Base-by-base conservation (phyloP, 2,113 vertebrate genomes). In the Mionectes macconnelli region DNA sequence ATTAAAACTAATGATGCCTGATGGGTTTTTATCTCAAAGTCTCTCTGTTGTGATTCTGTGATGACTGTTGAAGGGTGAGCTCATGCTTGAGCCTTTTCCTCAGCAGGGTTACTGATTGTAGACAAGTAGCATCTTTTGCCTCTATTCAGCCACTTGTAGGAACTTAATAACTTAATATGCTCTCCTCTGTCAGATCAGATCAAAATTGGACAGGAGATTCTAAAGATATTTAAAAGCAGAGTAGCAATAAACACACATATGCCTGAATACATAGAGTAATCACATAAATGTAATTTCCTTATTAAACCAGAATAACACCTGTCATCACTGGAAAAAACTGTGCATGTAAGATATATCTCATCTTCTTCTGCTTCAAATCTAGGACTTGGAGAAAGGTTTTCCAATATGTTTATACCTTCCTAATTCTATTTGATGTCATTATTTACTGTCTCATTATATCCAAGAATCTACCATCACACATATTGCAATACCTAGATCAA, bases 161-260 rank as follows among this genome's bases (percentile, higher is more conserved):
- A 90, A 81, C 45, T 84, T 85, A 87, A 64, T 86, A 83, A 60
- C 49, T 90, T 94, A 91, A 83, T 94, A 80, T 74, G 55, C 80
- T 74, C 79, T 93, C 35, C 2, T 85, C 83, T 94, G 83, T 92
- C 86, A 93, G 59, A 92, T 95, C 88, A 67, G 42, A 93, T 97
- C 75, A 92, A 77, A 95, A 93, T 40, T 92, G 83, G 45, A 92
- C 39, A 63, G 55, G 50, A 94, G 73, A 92, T 92, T 84, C 79
- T 86, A 55, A 67, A 88, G 76, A 74, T 93, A 77, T 74, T 86
- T 86, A 18, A 87, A 89, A 90, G 28, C 23, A 90, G 63, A 84
- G 47, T 47, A 89, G 35, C 39, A 76, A 59, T 74, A 74, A 35
- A 55, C 45, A 77, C 19, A 70, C 59, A 81, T 95, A 68, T 44